Conservation (phyloP, 2,113 vertebrate species). For the Oriolus oriolus region DNA sequence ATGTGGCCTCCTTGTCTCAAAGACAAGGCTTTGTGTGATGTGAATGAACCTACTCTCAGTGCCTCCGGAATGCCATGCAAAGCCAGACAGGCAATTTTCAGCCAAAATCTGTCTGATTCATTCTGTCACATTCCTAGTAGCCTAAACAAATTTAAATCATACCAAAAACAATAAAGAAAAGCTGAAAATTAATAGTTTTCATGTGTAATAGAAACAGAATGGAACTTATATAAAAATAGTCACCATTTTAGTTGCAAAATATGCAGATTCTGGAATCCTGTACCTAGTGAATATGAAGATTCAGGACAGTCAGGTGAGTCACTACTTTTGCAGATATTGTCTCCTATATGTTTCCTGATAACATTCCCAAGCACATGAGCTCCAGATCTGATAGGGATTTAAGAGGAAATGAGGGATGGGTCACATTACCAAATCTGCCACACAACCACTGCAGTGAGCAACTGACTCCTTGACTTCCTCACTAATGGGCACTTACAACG, state of each 20-base stretch:
- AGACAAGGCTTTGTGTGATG: neutral
- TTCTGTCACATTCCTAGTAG: neutral
- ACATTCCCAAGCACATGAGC: neutral
- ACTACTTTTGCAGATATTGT: neutral
- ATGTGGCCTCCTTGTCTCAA: neutral
- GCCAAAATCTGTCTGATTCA: neutral
- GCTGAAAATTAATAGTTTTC: neutral
- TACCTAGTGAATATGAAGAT: neutral
- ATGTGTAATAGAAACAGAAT: neutral
- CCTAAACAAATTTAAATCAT: neutral
- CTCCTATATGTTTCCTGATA: neutral
- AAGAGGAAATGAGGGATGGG: neutral
- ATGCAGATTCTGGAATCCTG: neutral
- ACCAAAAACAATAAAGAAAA: neutral
- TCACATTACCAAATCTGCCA: neutral
- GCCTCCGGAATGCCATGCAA: neutral
- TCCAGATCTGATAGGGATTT: neutral
- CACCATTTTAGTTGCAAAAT: neutral
- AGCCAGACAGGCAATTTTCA: neutral
- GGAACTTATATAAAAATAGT: neutral
- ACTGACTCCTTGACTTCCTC: slow-evolving; percentile 30
- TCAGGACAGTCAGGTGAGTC: neutral
- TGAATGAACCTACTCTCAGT: neutral
- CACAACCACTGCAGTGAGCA: neutral
- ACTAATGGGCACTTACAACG: slow-evolving; percentile 16